Percentiles rank a stretch among this genome's conserved stretches.
phyloP scores from a whole-genome alignment of 2,797 vertebrate genomes.

The Columba guinea region DNA sequence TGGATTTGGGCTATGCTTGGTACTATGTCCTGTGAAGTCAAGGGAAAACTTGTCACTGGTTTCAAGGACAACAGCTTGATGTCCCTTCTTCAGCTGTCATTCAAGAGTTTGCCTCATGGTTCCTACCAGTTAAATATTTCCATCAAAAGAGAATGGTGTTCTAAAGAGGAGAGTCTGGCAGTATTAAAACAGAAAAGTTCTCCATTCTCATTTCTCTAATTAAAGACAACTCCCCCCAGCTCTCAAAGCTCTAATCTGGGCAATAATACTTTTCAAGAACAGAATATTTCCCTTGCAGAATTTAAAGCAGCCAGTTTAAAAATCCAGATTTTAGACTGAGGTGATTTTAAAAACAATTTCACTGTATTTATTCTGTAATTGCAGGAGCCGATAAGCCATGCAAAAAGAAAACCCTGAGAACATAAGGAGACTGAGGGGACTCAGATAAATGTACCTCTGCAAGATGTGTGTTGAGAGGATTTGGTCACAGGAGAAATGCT shows the following conservation, averaged over 20 bases:
- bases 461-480: not conserved
- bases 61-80: slow-evolving; percentile 39
- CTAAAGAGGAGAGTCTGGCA: not conserved
- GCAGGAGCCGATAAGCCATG: not conserved
- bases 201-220: not conserved
- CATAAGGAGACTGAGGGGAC: not conserved
- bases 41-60: not conserved
- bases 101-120: not conserved
- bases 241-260: not conserved
- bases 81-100: slow-evolving; percentile 10
- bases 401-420: not conserved
- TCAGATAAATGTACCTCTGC: not conserved
- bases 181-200: not conserved
- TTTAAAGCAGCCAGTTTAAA: not conserved
- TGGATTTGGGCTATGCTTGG: not conserved
- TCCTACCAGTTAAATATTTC: not conserved
- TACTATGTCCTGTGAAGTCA: not conserved
- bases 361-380: not conserved
- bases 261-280: not conserved
- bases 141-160: not conserved
- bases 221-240: not conserved
- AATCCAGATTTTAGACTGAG: not conserved
- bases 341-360: not conserved
- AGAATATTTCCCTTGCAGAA: not conserved
- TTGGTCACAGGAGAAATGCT: not conserved